Conservation (phyloP, 2,888 invertebrate species). For the Dilophus febrilis region DNA sequence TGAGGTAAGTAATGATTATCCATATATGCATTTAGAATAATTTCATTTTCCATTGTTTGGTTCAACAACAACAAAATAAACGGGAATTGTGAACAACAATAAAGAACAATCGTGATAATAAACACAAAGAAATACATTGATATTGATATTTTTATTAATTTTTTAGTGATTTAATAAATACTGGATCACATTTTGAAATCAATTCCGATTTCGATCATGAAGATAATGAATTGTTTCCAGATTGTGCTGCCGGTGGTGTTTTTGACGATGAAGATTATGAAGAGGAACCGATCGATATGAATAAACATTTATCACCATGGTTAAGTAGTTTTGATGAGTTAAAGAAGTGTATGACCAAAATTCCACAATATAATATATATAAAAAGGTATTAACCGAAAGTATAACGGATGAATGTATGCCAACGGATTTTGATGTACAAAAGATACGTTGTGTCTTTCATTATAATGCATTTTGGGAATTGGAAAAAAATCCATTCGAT, state of each 20-base stretch:
- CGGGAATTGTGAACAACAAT: too few relatives aligned
- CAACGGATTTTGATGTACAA: constrained; percentile 15
- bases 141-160: too few relatives aligned
- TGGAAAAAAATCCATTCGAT: constrained; percentile 24
- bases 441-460: constrained; percentile 22
- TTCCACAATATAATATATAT: constrained; percentile 19
- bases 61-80: too few relatives aligned
- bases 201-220: constrained; percentile 19
- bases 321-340: constrained; percentile 21
- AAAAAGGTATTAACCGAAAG: constrained; percentile 17
- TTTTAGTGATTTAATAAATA: constrained; percentile 17
- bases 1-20: too few relatives aligned
- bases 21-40: too few relatives aligned
- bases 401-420: constrained; percentile 4
- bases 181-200: constrained; percentile 22
- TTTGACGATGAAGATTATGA: constrained; percentile 18
- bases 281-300: constrained; percentile 8
- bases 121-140: too few relatives aligned
- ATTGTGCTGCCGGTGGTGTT: constrained; percentile 15
- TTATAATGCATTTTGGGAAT: constrained; percentile 27
- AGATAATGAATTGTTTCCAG: constrained; percentile 13
- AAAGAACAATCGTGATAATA: too few relatives aligned
- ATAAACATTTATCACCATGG: constrained; percentile 23
- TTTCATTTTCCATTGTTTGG: too few relatives aligned
- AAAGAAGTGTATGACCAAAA: constrained; percentile 18